Conservation (phyloP, 2,113 vertebrate species). For the Proterorhinus semilunaris region DNA sequence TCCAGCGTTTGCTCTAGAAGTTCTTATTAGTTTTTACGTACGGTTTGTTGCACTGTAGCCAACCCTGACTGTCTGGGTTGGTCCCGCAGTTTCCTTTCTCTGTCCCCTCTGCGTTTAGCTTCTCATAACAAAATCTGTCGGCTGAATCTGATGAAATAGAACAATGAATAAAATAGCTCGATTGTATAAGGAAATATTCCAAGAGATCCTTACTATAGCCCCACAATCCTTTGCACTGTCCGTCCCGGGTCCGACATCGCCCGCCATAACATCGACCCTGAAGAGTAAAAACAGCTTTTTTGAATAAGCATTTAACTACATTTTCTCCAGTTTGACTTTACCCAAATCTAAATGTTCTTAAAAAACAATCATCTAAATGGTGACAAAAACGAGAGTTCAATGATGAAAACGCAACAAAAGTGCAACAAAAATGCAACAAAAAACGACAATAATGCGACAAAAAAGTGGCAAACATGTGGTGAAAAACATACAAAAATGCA, state of each 20-base stretch:
- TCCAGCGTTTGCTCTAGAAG: too few species aligned
- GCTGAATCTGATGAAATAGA: constrained; percentile 77
- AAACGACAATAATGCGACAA: too few species aligned
- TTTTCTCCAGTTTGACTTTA: too few species aligned
- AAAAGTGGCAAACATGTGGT: too few species aligned
- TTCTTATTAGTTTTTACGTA: constrained; percentile 65
- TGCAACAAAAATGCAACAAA: too few species aligned
- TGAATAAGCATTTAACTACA: too few species aligned
- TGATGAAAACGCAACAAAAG: too few species aligned
- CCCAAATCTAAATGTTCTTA: too few species aligned
- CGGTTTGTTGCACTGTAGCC: constrained; percentile 96
- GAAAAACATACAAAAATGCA: too few species aligned
- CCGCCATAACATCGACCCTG: constrained; percentile 92
- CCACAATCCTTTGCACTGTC: constrained; percentile 88
- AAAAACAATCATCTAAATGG: too few species aligned
- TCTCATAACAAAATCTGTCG: constrained; percentile 94
- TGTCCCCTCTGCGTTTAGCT: constrained; percentile 91
- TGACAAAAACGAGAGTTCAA: too few species aligned
- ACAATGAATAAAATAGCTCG: background rate
- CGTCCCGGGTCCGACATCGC: constrained; percentile 88
- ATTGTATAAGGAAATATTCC: too few species aligned
- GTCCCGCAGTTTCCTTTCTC: constrained; percentile 93
- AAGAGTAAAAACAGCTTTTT: background rate
- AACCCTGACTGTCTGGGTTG: constrained; percentile 80
- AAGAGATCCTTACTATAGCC: constrained; percentile 79